These are phyloP conservation scores for Lepidocyrtinus sp. DNA, from an alignment of 2,888 invertebrate genomes.

Conservation along the genomic window DNA sequence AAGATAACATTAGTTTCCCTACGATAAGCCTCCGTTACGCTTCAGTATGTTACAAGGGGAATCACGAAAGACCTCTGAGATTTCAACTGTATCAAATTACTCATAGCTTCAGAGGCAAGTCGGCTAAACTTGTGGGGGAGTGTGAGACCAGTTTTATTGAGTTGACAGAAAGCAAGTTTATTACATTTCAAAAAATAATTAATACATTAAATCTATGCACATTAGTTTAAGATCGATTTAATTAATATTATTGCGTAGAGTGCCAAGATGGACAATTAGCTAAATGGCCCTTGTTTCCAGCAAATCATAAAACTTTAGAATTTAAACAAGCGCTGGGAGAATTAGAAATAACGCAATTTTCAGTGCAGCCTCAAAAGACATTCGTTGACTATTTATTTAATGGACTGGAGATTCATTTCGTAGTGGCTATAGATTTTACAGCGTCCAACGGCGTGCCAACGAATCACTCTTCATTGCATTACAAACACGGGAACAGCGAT, in stretches of 20 bases:
- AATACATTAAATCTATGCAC: too few species aligned
- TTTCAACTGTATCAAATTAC: slow-evolving; percentile 30
- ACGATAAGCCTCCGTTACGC: slow-evolving; percentile 15
- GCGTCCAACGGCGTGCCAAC: slow-evolving; percentile 70
- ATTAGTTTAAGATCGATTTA: too few species aligned
- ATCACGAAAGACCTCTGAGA: slow-evolving; percentile 37
- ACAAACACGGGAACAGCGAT: slow-evolving; percentile 72
- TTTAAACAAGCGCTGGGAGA: background rate
- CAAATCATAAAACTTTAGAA: too few species aligned
- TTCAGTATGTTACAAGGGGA: slow-evolving; percentile 38
- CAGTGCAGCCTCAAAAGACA: slow-evolving; percentile 59
- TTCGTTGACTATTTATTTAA: slow-evolving; percentile 75
- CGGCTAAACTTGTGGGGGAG: slow-evolving; percentile 30
- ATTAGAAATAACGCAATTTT: slow-evolving; percentile 21
- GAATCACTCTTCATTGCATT: slow-evolving; percentile 71
- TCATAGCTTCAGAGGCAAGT: slow-evolving; percentile 34
- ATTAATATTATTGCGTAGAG: too few species aligned
- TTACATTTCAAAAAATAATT: too few species aligned
- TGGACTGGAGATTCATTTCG: slow-evolving; percentile 72
- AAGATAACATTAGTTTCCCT: background rate
- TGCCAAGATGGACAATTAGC: too few species aligned
- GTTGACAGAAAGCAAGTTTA: slow-evolving; percentile 37
- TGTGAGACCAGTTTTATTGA: slow-evolving; percentile 37
- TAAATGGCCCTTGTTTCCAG: background rate
- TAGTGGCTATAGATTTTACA: slow-evolving; percentile 72